Conservation (phyloP, 2,888 invertebrate species). For the Halictus ligatus region DNA sequence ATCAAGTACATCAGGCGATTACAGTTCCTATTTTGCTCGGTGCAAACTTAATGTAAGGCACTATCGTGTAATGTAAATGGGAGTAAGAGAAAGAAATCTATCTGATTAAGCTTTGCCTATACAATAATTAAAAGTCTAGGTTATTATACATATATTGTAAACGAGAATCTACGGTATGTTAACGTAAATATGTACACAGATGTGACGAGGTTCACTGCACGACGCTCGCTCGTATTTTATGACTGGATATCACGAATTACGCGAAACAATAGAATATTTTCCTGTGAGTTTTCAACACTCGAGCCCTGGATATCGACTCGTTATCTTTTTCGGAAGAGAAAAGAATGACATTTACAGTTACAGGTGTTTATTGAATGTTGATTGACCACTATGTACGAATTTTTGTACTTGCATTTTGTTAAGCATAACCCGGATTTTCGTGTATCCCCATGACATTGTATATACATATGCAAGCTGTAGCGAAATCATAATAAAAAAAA, state of each 20-base stretch:
- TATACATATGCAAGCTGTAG: conserved; percentile 51
- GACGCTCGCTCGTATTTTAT: conserved; percentile 47
- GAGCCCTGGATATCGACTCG: not conserved
- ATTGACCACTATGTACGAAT: conserved; percentile 9
- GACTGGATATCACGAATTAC: conserved; percentile 18
- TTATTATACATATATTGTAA: conserved; percentile 61
- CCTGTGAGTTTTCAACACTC: not conserved
- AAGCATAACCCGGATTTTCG: conserved; percentile 19
- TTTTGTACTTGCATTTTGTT: conserved; percentile 33
- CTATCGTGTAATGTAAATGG: conserved; percentile 49
- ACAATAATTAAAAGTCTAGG: conserved; percentile 62
- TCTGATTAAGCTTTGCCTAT: conserved; percentile 61
- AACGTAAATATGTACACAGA: conserved; percentile 57
- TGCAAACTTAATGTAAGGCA: conserved; percentile 67
- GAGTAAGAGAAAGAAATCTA: conserved; percentile 50
- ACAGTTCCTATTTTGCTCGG: conserved; percentile 82
- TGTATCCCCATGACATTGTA: conserved; percentile 53
- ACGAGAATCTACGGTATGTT: conserved; percentile 63
- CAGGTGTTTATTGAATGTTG: conserved; percentile 10
- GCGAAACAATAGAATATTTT: conserved; percentile 32
- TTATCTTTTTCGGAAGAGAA: not conserved
- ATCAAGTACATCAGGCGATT: conserved; percentile 80
- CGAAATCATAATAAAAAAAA: conserved; percentile 62
- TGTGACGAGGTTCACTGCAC: conserved; percentile 36
- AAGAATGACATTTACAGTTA: not conserved